Conservation (phyloP, 2,113 vertebrate species). For the Tursiops truncatus region DNA sequence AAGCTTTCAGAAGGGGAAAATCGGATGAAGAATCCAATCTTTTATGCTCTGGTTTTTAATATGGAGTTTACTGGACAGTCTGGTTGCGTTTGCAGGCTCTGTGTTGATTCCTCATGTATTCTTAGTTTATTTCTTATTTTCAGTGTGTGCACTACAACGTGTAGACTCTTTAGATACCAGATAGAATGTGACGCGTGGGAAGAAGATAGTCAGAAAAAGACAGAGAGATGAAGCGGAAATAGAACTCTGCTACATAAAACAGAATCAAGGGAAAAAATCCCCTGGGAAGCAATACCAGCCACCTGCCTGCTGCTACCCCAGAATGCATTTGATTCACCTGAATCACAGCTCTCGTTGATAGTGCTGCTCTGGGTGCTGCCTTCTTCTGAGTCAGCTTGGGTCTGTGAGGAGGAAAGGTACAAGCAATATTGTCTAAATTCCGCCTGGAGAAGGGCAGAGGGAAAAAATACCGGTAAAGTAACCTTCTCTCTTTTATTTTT, state of each 20-base stretch:
- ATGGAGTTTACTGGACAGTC: slow-evolving; percentile 6
- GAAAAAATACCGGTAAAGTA: not conserved
- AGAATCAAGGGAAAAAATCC: not conserved
- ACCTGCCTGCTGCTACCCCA: not conserved
- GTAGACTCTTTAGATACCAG: not conserved
- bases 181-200: not conserved
- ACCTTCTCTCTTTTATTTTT: not conserved
- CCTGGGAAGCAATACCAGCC: not conserved
- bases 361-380: not conserved
- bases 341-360: not conserved
- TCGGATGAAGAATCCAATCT: not conserved
- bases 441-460: not conserved
- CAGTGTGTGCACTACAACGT: not conserved
- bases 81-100: not conserved
- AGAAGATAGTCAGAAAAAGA: not conserved
- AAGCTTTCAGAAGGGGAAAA: not conserved
- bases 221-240: not conserved
- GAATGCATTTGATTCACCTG: not conserved
- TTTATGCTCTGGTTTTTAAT: not conserved
- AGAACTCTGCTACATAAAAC: not conserved
- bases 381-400: not conserved
- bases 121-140: slow-evolving; percentile 32
- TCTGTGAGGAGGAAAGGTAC: not conserved
- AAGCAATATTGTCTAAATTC: not conserved
- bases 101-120: not conserved